phyloP scores from a whole-genome alignment of 1,140 invertebrate species.

The Hyposmocoma kahamanoa region DNA sequence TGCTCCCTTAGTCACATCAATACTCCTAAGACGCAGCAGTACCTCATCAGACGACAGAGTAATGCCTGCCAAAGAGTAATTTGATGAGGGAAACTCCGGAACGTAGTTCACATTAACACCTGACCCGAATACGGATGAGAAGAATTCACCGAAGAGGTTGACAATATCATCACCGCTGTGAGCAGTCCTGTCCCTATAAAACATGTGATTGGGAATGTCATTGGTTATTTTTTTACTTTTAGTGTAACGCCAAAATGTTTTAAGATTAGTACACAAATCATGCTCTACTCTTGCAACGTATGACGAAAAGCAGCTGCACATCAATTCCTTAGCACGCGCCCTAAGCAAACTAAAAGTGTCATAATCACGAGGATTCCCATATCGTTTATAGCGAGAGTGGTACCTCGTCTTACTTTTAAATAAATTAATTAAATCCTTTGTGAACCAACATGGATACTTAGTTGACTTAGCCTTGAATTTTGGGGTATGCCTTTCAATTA shows the following conservation, averaged over 20 bases:
- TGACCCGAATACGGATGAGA: no score
- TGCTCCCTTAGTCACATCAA: no score
- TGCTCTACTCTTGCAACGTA: neutral
- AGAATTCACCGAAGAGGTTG: neutral
- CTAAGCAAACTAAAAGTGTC: constrained; percentile 10
- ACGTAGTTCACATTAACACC: no score
- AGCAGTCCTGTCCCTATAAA: neutral
- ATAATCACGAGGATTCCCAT: constrained; percentile 12
- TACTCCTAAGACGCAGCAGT: no score
- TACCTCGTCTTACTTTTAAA: constrained; percentile 13
- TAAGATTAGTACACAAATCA: neutral
- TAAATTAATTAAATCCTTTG: constrained; percentile 6
- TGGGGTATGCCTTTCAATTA: neutral
- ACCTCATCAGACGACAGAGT: no score
- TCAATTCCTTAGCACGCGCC: neutral
- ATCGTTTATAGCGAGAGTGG: constrained; percentile 10
- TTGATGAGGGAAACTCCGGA: no score
- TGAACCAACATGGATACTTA: constrained; percentile 10
- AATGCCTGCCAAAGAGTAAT: no score
- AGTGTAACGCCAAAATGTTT: neutral
- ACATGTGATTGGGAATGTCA: neutral
- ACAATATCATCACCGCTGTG: neutral
- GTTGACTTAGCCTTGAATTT: neutral
- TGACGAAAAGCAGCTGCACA: neutral
- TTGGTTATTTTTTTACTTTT: neutral